These are phyloP conservation scores for Nebria brevicollis DNA, from an alignment of 2,888 invertebrate genomes.

Conservation along the genomic window DNA sequence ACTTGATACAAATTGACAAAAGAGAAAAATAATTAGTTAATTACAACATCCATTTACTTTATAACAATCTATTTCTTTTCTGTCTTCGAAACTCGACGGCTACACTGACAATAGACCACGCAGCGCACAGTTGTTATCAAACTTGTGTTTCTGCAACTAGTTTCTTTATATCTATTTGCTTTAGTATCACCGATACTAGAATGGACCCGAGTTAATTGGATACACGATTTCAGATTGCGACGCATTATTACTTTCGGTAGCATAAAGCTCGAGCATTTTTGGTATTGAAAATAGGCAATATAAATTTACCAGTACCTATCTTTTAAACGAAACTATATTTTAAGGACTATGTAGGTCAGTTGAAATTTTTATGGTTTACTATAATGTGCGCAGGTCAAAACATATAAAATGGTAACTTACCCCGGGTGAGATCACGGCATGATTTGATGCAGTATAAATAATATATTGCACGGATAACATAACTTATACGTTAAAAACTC, in stretches of 20 bases:
- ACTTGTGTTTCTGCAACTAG: conserved; percentile 24
- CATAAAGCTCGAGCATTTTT: neutral
- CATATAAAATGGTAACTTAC: conserved; percentile 31
- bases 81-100: neutral
- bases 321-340: neutral
- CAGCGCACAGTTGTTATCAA: conserved; percentile 15
- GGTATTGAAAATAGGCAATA: neutral
- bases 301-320: neutral
- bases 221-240: conserved; percentile 37
- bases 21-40: conserved; percentile 44
- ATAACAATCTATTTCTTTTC: conserved; percentile 31
- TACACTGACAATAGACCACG: neutral
- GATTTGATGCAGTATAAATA: conserved; percentile 44
- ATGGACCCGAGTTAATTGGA: conserved; percentile 34
- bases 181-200: neutral
- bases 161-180: conserved; percentile 30
- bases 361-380: conserved; percentile 36
- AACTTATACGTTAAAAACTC: conserved; percentile 35
- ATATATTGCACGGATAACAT: conserved; percentile 34
- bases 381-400: conserved; percentile 35
- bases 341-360: neutral
- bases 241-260: neutral
- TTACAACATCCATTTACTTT: conserved; percentile 45
- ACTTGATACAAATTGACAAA: conserved; percentile 29
- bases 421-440: conserved; percentile 28